Conservation (phyloP, 2,113 vertebrate genomes). For the Mola mola region DNA sequence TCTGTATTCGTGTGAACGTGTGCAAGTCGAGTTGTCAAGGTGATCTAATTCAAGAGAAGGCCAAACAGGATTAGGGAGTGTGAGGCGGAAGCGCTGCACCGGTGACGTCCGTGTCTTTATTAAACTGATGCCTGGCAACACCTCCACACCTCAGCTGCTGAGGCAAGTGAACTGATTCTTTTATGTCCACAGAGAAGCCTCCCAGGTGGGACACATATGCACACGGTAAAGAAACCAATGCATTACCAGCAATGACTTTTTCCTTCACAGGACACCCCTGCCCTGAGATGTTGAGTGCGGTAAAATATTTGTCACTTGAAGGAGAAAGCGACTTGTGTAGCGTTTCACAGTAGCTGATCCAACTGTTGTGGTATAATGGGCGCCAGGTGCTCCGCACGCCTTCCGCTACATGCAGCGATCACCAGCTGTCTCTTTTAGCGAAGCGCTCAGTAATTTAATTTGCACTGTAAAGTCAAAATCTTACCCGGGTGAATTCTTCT, state of each 20-base stretch:
- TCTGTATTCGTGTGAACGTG: not conserved
- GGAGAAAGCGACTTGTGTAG: conserved; percentile 26
- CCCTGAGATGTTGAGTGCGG: conserved; percentile 17
- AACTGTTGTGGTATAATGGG: conserved; percentile 34
- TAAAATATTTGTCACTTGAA: conserved; percentile 25
- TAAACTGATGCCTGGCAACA: conserved; percentile 58
- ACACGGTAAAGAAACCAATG: conserved; percentile 11
- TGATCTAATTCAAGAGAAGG: conserved; percentile 53
- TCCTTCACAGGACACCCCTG: conserved; percentile 1
- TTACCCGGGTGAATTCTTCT: conserved; percentile 41
- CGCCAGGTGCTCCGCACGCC: conserved; percentile 45
- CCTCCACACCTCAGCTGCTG: conserved; percentile 38
- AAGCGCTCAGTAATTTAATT: conserved; percentile 58
- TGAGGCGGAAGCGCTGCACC: not conserved
- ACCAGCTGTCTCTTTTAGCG: conserved; percentile 57
- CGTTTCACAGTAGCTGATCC: conserved; percentile 28
- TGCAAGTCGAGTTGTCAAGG: conserved; percentile 23
- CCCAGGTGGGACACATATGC: conserved; percentile 8
- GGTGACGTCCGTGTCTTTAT: conserved; percentile 52
- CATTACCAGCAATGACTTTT: conserved; percentile 18
- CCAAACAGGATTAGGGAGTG: conserved; percentile 58
- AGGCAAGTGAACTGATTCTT: conserved; percentile 30
- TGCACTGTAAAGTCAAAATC: conserved; percentile 51
- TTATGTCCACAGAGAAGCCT: conserved; percentile 19
- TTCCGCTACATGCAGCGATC: conserved; percentile 47